Conservation (phyloP, 2,113 vertebrate genomes). For the Pycnonotus jocosus region DNA sequence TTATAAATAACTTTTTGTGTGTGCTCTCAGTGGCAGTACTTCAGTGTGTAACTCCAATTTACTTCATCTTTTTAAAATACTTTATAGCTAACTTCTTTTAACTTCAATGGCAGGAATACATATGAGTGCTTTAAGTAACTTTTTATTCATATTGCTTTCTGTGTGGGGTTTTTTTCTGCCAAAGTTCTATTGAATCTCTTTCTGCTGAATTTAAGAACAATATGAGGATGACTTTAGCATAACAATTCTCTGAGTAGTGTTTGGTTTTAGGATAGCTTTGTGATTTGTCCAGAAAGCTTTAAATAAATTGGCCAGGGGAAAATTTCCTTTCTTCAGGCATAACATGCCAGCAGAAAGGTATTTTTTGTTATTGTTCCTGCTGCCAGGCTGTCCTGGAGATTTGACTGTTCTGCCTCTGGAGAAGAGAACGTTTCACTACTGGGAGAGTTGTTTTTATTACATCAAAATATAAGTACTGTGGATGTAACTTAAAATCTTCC, state of each 20-base stretch:
- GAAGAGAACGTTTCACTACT: slow-evolving; percentile 23
- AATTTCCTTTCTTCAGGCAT: slow-evolving; percentile 29
- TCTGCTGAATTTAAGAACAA: neutral
- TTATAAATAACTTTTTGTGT: neutral
- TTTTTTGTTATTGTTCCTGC: slow-evolving; percentile 47
- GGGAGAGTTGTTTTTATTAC: slow-evolving; percentile 42
- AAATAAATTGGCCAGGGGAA: slow-evolving; percentile 46
- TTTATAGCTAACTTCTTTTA: neutral
- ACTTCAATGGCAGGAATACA: neutral
- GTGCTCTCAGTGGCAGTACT: neutral
- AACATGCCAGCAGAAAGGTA: slow-evolving; percentile 43
- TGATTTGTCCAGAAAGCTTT: slow-evolving; percentile 10
- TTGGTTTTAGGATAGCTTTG: slow-evolving; percentile 36
- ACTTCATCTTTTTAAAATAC: neutral
- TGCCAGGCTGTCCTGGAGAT: slow-evolving; percentile 40
- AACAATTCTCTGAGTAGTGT: neutral
- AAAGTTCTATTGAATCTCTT: neutral
- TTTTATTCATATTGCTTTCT: neutral
- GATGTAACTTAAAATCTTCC: neutral
- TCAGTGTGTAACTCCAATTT: neutral
- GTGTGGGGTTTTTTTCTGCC: too few relatives aligned
- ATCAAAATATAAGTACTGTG: slow-evolving; percentile 24
- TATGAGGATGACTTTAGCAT: neutral
- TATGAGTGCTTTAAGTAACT: neutral
- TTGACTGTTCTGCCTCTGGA: slow-evolving; percentile 43